These are phyloP conservation scores for Ischnura elegans DNA, from an alignment of 2,888 invertebrate species.

Conservation along the genomic window DNA sequence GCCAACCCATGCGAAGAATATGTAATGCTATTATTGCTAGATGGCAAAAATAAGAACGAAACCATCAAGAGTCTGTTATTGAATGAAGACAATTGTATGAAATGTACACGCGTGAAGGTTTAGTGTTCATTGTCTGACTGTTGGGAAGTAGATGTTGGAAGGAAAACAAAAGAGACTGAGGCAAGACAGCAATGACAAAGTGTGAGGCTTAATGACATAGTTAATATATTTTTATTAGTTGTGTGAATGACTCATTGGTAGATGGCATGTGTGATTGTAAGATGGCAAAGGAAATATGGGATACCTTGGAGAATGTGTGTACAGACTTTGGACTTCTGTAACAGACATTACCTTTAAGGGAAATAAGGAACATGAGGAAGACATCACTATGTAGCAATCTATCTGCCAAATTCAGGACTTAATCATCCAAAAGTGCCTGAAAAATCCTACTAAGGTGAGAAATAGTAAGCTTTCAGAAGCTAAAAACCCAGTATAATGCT, in stretches of 20 bases:
- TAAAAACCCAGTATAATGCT: not conserved
- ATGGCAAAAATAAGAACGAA: not conserved
- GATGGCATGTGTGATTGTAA: not conserved
- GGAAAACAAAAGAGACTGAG: not conserved
- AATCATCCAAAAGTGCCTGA: too few species aligned
- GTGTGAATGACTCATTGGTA: not conserved
- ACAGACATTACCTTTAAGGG: not conserved
- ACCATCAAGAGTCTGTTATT: not conserved
- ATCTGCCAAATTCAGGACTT: not conserved
- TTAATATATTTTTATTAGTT: not conserved
- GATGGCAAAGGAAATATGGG: constrained; percentile 24
- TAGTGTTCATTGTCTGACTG: not conserved
- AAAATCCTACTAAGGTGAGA: too few species aligned
- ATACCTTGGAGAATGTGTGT: constrained; percentile 1
- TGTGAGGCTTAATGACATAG: not conserved
- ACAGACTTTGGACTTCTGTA: not conserved
- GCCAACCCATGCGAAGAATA: not conserved
- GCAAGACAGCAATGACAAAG: not conserved
- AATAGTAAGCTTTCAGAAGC: too few species aligned
- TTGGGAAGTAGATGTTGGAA: not conserved
- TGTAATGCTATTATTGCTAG: not conserved
- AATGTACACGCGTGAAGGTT: not conserved
- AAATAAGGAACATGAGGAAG: not conserved
- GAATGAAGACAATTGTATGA: not conserved
- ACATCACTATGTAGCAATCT: not conserved